phyloP scores from a whole-genome alignment of 2,888 invertebrate genomes.

The Lycophotia porphyrea region DNA sequence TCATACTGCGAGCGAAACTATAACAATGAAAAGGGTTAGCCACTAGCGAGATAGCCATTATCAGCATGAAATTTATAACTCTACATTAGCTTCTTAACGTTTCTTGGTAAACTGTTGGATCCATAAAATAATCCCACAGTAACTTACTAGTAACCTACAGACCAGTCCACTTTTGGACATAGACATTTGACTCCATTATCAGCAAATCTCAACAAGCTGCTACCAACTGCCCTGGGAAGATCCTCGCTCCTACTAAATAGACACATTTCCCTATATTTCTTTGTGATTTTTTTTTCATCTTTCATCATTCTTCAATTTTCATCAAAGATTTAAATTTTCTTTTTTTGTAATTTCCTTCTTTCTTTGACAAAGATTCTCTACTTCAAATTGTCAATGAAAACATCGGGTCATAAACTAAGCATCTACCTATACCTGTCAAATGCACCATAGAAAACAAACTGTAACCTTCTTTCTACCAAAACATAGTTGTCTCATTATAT shows the following conservation, averaged over 20 bases:
- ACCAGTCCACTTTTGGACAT: neutral
- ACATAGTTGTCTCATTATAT: slow-evolving; percentile 29
- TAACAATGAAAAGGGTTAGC: slow-evolving; percentile 34
- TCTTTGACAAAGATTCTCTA: neutral
- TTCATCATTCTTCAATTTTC: no score
- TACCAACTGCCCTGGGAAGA: neutral
- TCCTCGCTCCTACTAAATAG: no score
- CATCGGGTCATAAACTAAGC: neutral
- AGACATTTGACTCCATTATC: neutral
- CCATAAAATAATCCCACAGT: neutral
- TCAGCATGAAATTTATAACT: slow-evolving; percentile 4
- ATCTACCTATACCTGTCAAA: neutral
- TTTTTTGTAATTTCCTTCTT: neutral
- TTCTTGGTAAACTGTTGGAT: slow-evolving; percentile 1
- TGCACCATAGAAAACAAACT: neutral
- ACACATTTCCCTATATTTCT: no score
- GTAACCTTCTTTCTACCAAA: neutral
- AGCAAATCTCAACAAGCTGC: neutral
- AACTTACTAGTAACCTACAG: neutral
- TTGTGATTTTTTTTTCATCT: no score
- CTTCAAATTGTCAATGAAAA: neutral
- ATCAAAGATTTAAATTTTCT: no score
- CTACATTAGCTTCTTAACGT: neutral
- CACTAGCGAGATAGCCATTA: slow-evolving; percentile 16
- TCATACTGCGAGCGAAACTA: slow-evolving; percentile 11